These are phyloP conservation scores for Dinomys branickii DNA, from an alignment of 2,113 vertebrate genomes.

Conservation along the genomic window DNA sequence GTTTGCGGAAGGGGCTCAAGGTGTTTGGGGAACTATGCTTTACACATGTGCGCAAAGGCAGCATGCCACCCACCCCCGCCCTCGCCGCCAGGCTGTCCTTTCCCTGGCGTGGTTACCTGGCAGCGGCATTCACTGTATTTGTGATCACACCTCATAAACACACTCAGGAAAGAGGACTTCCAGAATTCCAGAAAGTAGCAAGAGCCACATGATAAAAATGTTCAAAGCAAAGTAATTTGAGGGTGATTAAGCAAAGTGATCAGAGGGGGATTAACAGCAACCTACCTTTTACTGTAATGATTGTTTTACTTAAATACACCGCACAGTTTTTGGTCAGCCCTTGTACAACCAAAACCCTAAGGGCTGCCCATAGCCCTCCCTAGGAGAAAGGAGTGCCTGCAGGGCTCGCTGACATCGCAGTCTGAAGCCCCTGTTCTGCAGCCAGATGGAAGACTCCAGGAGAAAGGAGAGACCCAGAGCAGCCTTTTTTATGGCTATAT, in stretches of 20 bases:
- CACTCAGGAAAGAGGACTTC: not conserved
- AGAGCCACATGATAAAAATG: not conserved
- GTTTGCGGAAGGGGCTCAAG: not conserved
- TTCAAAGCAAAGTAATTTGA: not conserved
- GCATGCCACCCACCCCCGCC: no score
- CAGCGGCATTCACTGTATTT: not conserved
- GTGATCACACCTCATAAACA: not conserved
- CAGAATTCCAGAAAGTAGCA: not conserved
- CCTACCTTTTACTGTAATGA: not conserved
- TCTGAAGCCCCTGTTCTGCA: not conserved
- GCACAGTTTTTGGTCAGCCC: not conserved
- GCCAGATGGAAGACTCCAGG: not conserved
- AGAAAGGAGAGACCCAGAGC: not conserved
- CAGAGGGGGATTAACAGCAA: not conserved
- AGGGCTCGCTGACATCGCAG: not conserved
- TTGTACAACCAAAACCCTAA: not conserved
- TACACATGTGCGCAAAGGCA: not conserved
- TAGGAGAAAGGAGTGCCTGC: not conserved
- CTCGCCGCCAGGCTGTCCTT: not conserved
- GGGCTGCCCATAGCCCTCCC: not conserved
- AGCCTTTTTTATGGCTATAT: not conserved
- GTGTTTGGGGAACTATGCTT: not conserved
- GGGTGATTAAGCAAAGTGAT: not conserved
- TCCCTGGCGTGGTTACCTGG: no score
- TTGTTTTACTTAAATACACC: not conserved